phyloP scores from a whole-genome alignment of 2,888 invertebrate species.

The Drosophila silvestris region DNA sequence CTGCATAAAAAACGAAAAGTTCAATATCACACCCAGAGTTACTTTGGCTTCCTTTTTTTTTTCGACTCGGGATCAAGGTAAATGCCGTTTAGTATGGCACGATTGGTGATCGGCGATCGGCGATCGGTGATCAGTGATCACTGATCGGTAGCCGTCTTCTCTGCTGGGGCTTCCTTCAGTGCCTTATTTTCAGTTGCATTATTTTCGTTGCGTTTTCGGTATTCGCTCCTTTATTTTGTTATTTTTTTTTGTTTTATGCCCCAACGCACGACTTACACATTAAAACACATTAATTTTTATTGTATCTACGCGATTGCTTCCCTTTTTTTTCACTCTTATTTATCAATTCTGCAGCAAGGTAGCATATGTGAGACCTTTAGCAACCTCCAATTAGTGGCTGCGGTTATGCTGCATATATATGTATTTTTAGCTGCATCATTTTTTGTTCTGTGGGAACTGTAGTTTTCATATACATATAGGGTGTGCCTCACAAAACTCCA shows the following conservation, averaged over 20 bases:
- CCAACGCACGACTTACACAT: conserved; percentile 83
- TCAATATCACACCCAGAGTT: conserved; percentile 70
- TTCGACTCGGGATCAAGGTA: conserved; percentile 71
- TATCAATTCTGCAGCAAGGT: conserved; percentile 66
- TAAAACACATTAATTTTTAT: conserved; percentile 82
- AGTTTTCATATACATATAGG: conserved; percentile 50
- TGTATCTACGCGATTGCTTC: conserved; percentile 60
- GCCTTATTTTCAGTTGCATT: conserved; percentile 52
- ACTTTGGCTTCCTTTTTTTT: conserved; percentile 63
- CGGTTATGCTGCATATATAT: conserved; percentile 37
- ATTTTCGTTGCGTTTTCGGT: conserved; percentile 39
- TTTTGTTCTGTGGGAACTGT: conserved; percentile 67
- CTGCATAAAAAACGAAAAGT: conserved; percentile 58
- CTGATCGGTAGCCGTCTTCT: conserved; percentile 60
- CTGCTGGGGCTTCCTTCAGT: conserved; percentile 65
- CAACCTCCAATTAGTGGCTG: conserved; percentile 78
- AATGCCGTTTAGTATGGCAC: conserved; percentile 78
- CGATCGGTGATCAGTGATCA: conserved; percentile 26
- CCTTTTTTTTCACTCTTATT: conserved; percentile 50
- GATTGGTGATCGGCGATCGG: conserved; percentile 51
- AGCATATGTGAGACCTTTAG: conserved; percentile 70
- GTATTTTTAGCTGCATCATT: conserved; percentile 62
- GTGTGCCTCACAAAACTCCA: conserved; percentile 48
- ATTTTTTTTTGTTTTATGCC: conserved; percentile 55
- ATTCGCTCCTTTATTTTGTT: conserved; percentile 17